Conservation (phyloP, 2,797 vertebrate genomes). For the Orestias chungarensis region DNA sequence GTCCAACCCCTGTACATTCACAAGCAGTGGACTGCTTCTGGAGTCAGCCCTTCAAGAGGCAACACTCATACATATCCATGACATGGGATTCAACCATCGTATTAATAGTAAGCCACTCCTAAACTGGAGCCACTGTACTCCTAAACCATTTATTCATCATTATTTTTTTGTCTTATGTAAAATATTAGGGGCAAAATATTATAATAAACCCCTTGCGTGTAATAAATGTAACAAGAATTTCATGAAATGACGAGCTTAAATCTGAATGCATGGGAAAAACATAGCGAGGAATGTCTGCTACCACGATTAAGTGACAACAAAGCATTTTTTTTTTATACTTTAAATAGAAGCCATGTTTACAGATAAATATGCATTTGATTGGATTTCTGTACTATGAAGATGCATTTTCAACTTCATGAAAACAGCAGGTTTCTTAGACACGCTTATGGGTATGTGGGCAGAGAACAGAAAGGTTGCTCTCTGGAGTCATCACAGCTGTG, state of each 20-base stretch:
- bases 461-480: slow-evolving; percentile 47
- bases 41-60: not conserved
- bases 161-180: too few species aligned
- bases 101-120: not conserved
- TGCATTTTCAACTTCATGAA: slow-evolving; percentile 30
- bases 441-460: slow-evolving; percentile 41
- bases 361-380: not conserved
- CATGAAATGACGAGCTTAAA: not conserved
- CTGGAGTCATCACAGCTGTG: slow-evolving; percentile 38
- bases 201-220: not conserved
- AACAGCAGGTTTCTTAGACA: slow-evolving; percentile 40
- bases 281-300: not conserved
- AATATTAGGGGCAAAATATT: too few species aligned
- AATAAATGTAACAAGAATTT: not conserved
- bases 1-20: not conserved
- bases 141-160: not conserved
- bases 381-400: slow-evolving; percentile 7
- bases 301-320: not conserved
- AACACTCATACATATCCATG: not conserved
- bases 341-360: not conserved
- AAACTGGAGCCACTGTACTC: not conserved
- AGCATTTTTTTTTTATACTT: not conserved
- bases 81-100: not conserved
- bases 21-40: not conserved
- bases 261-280: not conserved